Conservation (phyloP, 37 sponge, comb jelly and placozoan genomes). For the Ephydatia muelleri region DNA sequence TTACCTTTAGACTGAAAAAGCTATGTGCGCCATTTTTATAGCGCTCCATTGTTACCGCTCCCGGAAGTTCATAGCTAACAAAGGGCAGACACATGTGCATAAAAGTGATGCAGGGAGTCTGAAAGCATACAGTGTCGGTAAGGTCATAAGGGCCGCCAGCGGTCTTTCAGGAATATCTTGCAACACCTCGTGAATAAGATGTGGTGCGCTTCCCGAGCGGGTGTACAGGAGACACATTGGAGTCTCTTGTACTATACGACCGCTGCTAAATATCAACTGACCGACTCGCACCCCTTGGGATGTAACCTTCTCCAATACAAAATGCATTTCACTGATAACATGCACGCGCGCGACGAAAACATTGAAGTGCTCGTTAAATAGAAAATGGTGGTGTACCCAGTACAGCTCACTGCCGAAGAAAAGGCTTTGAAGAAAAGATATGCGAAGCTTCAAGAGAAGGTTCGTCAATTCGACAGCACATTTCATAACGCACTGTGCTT, state of each 20-base stretch:
- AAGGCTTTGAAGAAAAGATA: constrained; percentile 69
- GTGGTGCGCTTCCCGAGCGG: constrained; percentile 71
- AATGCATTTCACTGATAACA: constrained; percentile 21
- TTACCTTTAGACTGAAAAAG: constrained; percentile 53
- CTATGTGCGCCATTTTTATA: constrained; percentile 51
- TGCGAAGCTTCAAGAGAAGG: constrained; percentile 63
- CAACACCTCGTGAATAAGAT: constrained; percentile 69
- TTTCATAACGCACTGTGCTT: background rate
- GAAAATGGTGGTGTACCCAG: constrained; percentile 65
- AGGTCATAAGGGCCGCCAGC: constrained; percentile 12
- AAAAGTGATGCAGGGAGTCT: background rate
- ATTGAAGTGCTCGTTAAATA: background rate
- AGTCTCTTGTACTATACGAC: constrained; percentile 44
- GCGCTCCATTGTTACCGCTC: constrained; percentile 35
- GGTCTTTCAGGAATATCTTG: constrained; percentile 14
- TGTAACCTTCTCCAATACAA: constrained; percentile 35
- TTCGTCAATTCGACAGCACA: background rate
- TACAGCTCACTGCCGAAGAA: constrained; percentile 68
- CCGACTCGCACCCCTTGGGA: constrained; percentile 49
- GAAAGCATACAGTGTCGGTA: constrained; percentile 49
- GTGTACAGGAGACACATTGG: constrained; percentile 73
- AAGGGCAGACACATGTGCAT: background rate
- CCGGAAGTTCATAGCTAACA: constrained; percentile 64
- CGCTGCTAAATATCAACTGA: constrained; percentile 17
- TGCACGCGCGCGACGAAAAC: background rate